Conservation (phyloP, 2,113 vertebrate species). For the Brachyhypopomus occidentalis region DNA sequence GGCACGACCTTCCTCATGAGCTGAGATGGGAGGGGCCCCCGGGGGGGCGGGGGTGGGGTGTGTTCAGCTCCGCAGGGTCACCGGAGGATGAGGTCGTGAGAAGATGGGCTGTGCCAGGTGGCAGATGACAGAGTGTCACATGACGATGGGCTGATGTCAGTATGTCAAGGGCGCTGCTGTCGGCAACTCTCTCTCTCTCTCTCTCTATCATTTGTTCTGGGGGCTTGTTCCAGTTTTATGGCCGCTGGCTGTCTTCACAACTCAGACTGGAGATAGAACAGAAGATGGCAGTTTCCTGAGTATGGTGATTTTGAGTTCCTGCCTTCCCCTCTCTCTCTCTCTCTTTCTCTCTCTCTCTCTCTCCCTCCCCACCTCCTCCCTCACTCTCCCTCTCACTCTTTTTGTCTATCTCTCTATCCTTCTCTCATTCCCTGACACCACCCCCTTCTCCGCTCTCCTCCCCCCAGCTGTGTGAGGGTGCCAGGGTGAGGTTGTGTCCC, state of each 20-base stretch:
- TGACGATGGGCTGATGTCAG: conserved; percentile 86
- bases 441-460: conserved; percentile 47
- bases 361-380: background rate
- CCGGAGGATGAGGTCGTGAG: conserved; percentile 86
- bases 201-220: conserved; percentile 59
- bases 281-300: conserved; percentile 66
- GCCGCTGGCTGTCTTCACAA: conserved; percentile 64
- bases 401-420: conserved; percentile 10
- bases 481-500: conserved; percentile 79
- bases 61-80: conserved; percentile 82
- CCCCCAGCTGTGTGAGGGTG: conserved; percentile 65
- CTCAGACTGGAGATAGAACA: conserved; percentile 56
- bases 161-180: conserved; percentile 88
- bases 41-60: conserved; percentile 66
- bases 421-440: background rate
- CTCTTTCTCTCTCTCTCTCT: conserved; percentile 16
- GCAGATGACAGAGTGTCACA: conserved; percentile 92
- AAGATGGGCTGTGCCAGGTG: conserved; percentile 84
- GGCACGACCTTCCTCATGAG: conserved; percentile 92
- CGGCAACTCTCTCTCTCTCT: conserved; percentile 50
- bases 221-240: conserved; percentile 68
- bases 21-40: conserved; percentile 67
- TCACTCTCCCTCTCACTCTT: conserved; percentile 23
- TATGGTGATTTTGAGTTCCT: conserved; percentile 73
- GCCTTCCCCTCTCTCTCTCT: conserved; percentile 45